phyloP scores from a whole-genome alignment of 2,888 invertebrate species.

The Dynastes maya region DNA sequence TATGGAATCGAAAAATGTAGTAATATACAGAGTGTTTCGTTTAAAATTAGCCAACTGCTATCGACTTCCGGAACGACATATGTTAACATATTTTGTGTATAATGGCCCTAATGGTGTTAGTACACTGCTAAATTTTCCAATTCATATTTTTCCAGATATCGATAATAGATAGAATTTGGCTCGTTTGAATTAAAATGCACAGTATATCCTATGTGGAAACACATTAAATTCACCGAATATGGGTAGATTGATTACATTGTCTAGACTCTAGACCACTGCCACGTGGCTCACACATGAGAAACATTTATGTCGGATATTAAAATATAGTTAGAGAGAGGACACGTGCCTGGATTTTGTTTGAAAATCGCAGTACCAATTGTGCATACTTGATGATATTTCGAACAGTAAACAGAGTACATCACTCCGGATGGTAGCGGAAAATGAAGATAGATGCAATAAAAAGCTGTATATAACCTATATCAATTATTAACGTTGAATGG shows the following conservation, averaged over 20 bases:
- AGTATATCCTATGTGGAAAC: too few relatives aligned
- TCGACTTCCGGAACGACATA: too few relatives aligned
- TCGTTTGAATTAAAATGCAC: too few relatives aligned
- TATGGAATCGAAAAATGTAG: too few relatives aligned
- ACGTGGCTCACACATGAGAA: constrained; percentile 34
- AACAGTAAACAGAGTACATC: not conserved
- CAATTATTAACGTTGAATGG: constrained; percentile 43
- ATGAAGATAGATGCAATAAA: constrained; percentile 31
- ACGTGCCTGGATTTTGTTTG: constrained; percentile 35
- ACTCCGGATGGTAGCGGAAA: not conserved
- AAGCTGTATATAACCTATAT: constrained; percentile 3
- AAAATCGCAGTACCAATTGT: constrained; percentile 12
- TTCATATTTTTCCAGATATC: too few relatives aligned
- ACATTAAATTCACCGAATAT: not conserved
- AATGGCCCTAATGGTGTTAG: too few relatives aligned
- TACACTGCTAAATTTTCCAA: too few relatives aligned
- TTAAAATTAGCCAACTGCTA: too few relatives aligned
- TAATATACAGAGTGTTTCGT: too few relatives aligned
- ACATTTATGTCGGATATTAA: constrained; percentile 44
- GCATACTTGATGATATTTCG: constrained; percentile 15
- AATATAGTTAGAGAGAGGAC: constrained; percentile 34
- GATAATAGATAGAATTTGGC: too few relatives aligned
- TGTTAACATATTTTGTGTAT: too few relatives aligned
- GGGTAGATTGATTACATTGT: constrained; percentile 1
- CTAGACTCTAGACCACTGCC: constrained; percentile 29